phyloP scores from a whole-genome alignment of 2,113 vertebrate species.

The Gopherus evgoodei region DNA sequence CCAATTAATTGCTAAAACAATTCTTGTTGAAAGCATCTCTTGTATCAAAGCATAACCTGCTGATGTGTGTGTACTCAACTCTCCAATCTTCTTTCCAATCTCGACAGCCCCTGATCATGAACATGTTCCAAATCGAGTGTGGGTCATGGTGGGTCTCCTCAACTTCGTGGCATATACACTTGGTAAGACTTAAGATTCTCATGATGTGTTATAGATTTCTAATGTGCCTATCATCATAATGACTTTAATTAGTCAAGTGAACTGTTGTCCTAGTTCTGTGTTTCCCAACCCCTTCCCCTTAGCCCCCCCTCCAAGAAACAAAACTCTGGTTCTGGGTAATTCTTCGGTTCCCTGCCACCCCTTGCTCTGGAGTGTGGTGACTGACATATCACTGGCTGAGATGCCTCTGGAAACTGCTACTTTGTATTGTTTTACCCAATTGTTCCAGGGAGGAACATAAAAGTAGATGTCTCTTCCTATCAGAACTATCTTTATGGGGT shows the following conservation, averaged over 20 bases:
- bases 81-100: not conserved
- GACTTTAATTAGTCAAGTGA: not conserved
- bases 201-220: not conserved
- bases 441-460: not conserved
- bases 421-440: not conserved
- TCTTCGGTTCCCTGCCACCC: not conserved
- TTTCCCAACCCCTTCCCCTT: not conserved
- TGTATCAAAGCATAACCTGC: not conserved
- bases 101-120: constrained; percentile 84
- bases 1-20: not conserved
- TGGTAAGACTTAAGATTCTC: constrained; percentile 81
- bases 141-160: constrained; percentile 94
- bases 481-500: not conserved
- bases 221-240: not conserved
- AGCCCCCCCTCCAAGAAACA: not conserved
- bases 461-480: not conserved
- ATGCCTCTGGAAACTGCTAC: not conserved
- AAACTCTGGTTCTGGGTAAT: not conserved
- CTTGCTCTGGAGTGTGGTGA: not conserved
- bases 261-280: not conserved
- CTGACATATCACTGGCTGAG: not conserved
- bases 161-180: constrained; percentile 97
- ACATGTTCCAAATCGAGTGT: constrained; percentile 92
- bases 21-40: not conserved
- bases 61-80: not conserved